These are phyloP conservation scores for Ophion ellenae DNA, from an alignment of 2,888 invertebrate genomes.

Conservation along the genomic window DNA sequence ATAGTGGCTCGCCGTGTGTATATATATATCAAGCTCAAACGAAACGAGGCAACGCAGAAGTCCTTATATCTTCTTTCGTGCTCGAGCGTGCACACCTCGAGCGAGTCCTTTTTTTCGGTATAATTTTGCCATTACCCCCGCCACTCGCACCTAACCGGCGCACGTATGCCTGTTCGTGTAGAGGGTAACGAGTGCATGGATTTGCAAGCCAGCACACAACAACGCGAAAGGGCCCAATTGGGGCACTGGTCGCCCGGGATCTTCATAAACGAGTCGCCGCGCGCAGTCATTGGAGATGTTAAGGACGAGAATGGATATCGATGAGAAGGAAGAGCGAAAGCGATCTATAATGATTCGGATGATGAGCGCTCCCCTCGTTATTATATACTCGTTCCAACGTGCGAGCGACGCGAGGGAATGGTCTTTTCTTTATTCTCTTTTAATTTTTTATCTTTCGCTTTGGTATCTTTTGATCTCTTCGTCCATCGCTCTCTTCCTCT, in stretches of 20 bases:
- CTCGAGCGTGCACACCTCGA: conserved; percentile 54
- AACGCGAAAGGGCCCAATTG: conserved; percentile 59
- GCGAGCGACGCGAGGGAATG: conserved; percentile 29
- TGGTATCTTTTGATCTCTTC: neutral
- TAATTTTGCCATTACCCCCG: conserved; percentile 77
- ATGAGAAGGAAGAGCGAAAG: conserved; percentile 59
- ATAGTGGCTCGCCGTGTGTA: neutral
- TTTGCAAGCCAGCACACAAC: conserved; percentile 25
- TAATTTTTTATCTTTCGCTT: neutral
- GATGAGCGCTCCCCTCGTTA: conserved; percentile 78
- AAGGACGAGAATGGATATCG: conserved; percentile 29
- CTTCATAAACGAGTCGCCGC: conserved; percentile 48
- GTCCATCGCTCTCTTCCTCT: neutral
- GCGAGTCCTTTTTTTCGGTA: conserved; percentile 68
- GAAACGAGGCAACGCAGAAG: conserved; percentile 38
- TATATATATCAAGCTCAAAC: conserved; percentile 7
- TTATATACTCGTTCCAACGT: conserved; percentile 65
- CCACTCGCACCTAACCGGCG: conserved; percentile 9
- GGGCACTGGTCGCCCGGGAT: conserved; percentile 22
- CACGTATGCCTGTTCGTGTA: conserved; percentile 5
- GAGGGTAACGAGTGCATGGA: conserved; percentile 33
- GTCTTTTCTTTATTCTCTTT: neutral
- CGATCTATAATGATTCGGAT: conserved; percentile 77
- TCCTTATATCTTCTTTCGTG: conserved; percentile 70
- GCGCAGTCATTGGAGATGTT: conserved; percentile 27